Evolutionary conservation across 2,888 invertebrate species (phyloP).

Genomic region (Chrysolina americana): DNA sequence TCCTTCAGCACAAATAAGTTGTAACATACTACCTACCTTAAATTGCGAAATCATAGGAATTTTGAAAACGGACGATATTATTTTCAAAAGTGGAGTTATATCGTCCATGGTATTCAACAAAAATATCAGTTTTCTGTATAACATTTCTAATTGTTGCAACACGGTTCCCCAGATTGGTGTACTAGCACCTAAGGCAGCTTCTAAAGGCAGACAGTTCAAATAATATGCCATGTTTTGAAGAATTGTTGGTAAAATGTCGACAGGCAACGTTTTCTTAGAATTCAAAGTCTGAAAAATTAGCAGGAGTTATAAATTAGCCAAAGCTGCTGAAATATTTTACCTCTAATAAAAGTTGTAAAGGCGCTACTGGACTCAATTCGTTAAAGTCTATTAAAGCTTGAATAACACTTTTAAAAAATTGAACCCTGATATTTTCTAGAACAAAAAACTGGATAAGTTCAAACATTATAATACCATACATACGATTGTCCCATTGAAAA

Average conservation of each 20-base stretch:
- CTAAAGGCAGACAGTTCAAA: conserved; percentile 91
- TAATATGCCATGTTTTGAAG: conserved; percentile 94
- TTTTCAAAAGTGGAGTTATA: conserved; percentile 79
- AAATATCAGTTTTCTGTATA: conserved; percentile 85
- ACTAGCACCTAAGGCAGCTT: conserved; percentile 79
- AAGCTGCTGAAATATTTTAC: conserved; percentile 65
- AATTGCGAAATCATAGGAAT: conserved; percentile 87
- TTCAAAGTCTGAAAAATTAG: conserved; percentile 76
- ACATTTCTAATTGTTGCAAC: conserved; percentile 87
- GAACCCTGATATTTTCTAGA: conserved; percentile 80
- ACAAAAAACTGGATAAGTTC: conserved; percentile 33
- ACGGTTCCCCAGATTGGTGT: conserved; percentile 85
- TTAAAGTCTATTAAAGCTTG: conserved; percentile 95
- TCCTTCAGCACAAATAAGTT: conserved; percentile 38
- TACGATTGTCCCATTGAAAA: not conserved
- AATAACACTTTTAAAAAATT: conserved; percentile 95
- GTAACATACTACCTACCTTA: conserved; percentile 77
- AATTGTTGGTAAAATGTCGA: conserved; percentile 82
- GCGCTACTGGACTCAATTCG: conserved; percentile 95
- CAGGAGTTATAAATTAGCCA: not conserved
- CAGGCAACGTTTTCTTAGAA: conserved; percentile 81
- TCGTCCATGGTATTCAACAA: conserved; percentile 80
- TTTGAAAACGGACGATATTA: conserved; percentile 85
- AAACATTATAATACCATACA: not conserved
- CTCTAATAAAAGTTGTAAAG: conserved; percentile 92